Base-by-base conservation (phyloP, 2,888 invertebrate species). In the Parnassius smintheus region DNA sequence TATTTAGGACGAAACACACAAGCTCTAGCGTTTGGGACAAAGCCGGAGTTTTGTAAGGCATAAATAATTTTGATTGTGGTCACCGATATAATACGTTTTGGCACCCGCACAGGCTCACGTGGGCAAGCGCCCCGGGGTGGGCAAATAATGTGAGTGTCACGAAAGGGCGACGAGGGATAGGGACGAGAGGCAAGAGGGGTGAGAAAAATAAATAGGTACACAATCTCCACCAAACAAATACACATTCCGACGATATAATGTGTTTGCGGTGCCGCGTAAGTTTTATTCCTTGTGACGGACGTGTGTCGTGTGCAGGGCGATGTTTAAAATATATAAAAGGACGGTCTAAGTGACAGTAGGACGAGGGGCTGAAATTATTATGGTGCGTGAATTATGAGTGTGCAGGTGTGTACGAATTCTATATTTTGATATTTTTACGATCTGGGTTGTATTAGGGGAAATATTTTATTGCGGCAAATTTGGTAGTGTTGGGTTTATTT, bases 31-130 rank as follows among this genome's bases (percentile, higher is more conserved):
- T 45, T 54, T 58, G 59, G 54, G 44, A 52, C 46, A 46, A 51
- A 59, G 56, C 51, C 10, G 8, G 11, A 41, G 22, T 41, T 55
- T 25, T 13, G 62, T 58, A 22, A 82, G 81, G 81, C 83, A 86
- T 87, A 85, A 88, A 89, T 89, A 87, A 88, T 88, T 86, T 88
- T 82, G 87, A 86, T 84, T 83, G 84, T 83, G 85, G 82, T 76
- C 76, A 76, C 79, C 74, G 76, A 88, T 86, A 86, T 81, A 82
- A 83, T 79, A 80, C 74, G 78, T 76, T 82, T 79, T 80, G 78
- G 78, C 71, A 74, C 80, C 73, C 61, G 66, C 65, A 59, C 45
- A 54, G 51, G 65, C 59, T 59, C 81, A 80, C 84, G 82, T 82
- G 83, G 75, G 78, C 77, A 82, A 83, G 83, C 80, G 79, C 76